Evolutionary conservation across 2,888 invertebrate genomes (phyloP).

Genomic region (Pherbina coryleti): DNA sequence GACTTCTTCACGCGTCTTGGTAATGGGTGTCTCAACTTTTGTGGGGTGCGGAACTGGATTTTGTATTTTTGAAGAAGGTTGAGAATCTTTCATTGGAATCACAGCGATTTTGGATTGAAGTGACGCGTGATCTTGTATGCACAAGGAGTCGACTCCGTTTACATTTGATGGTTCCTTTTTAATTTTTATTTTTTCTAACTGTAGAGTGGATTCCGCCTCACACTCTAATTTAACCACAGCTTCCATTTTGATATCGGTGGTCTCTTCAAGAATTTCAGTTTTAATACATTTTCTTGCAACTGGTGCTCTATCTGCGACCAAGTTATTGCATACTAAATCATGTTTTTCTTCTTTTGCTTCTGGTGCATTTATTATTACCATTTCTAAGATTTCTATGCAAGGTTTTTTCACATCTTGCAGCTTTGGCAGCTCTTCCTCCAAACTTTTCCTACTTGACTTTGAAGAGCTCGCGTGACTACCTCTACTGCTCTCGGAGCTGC

Average conservation of each 20-base stretch:
- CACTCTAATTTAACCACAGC: not conserved
- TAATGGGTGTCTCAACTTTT: slow-evolving; percentile 42
- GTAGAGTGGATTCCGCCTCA: not conserved
- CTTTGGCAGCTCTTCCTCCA: slow-evolving; percentile 29
- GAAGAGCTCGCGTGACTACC: slow-evolving; percentile 57
- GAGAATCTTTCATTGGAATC: not conserved
- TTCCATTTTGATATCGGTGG: slow-evolving; percentile 5
- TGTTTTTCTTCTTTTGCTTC: not conserved
- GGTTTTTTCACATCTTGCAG: not conserved
- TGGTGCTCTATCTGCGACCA: too few species aligned
- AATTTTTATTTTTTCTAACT: not conserved
- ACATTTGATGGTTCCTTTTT: slow-evolving; percentile 9
- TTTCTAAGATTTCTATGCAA: not conserved
- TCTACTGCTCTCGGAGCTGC: slow-evolving; percentile 65
- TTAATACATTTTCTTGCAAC: not conserved
- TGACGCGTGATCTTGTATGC: not conserved
- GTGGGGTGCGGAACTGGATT: slow-evolving; percentile 15
- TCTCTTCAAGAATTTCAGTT: not conserved
- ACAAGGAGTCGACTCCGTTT: not conserved
- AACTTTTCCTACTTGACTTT: slow-evolving; percentile 45
- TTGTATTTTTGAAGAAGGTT: slow-evolving; percentile 25
- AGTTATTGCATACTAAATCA: not conserved
- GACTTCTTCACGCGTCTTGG: slow-evolving; percentile 64
- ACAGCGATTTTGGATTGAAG: not conserved
- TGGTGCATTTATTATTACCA: not conserved